Evolutionary conservation across 2,888 invertebrate species (phyloP), one percentile per base, ranked within the genome.

Genomic region (Drepana falcataria): DNA sequence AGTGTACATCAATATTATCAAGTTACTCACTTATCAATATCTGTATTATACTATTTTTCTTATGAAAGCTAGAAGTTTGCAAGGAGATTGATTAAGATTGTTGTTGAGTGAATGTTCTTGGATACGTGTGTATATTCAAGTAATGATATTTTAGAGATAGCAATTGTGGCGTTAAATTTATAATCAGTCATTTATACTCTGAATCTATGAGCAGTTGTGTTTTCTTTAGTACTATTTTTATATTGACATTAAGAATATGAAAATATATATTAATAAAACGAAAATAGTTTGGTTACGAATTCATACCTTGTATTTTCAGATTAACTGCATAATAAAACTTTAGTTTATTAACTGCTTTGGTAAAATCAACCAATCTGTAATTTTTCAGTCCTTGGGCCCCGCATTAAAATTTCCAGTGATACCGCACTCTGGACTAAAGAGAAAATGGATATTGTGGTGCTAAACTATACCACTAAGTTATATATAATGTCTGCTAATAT

Each of bases 1-100:
- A 54, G 49, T 58, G 62, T 57, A 63, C 56, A 66, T 63, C 58
- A 66, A 59, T 64, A 66, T 64, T 55, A 54, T 57, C 56, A 61
- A 63, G 48, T 48, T 59, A 53, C 48, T 56, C 61, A 47, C 53
- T 58, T 58, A 56, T 53, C 59, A 55, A 56, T 57, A 40, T 59
- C 59, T 59, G 56, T 60, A 58, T 59, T 58, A 57, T 55, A 59
- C 66, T 66, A 9, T 44, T 59, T 66, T 67, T 61, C 61, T 63
- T 63, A 59, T 61, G 55, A 57, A 61, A 58, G 61, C 52, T 53
- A 59, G 57, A 56, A 53, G 56, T 58, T 60, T 64, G 35, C 48
- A 53, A 56, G 53, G 57, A 55, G 57, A 53, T 61, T 58, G 37
- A 59, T 59, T 63, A 55, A 53, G 53, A 34, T 57, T 56, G 37